Conservation (phyloP, 1,140 invertebrate genomes). For the Saccostrea echinata region DNA sequence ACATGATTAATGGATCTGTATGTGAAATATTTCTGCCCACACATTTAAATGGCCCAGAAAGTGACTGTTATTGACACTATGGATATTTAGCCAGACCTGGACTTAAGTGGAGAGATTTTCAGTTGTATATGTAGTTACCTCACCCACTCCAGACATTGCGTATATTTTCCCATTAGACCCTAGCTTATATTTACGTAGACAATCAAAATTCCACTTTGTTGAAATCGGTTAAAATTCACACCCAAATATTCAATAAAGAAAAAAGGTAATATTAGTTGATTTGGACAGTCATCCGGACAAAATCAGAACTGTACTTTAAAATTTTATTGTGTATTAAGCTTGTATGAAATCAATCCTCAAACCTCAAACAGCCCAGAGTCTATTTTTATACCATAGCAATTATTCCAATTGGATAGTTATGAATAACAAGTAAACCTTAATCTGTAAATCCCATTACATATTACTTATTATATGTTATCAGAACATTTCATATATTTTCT, state of each 20-base stretch:
- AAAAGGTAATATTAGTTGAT: background rate
- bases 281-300: background rate
- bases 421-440: no score
- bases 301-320: background rate
- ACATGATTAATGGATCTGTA: slow-evolving; percentile 9
- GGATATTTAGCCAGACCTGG: background rate
- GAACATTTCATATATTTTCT: no score
- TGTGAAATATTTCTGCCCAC: slow-evolving; percentile 5
- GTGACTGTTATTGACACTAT: slow-evolving; percentile 17
- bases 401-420: background rate
- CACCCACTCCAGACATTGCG: background rate
- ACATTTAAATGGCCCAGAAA: slow-evolving; percentile 13
- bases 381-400: background rate
- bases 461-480: no score
- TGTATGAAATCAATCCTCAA: background rate
- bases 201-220: slow-evolving; percentile 16
- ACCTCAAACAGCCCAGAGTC: background rate
- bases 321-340: background rate
- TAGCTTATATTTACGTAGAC: background rate
- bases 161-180: slow-evolving; percentile 5
- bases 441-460: no score
- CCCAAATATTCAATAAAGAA: background rate
- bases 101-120: slow-evolving; percentile 2
- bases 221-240: background rate
- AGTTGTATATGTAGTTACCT: background rate